phyloP scores from a whole-genome alignment of 2,113 vertebrate genomes.

The Hypocryptadius cinnamomeus region DNA sequence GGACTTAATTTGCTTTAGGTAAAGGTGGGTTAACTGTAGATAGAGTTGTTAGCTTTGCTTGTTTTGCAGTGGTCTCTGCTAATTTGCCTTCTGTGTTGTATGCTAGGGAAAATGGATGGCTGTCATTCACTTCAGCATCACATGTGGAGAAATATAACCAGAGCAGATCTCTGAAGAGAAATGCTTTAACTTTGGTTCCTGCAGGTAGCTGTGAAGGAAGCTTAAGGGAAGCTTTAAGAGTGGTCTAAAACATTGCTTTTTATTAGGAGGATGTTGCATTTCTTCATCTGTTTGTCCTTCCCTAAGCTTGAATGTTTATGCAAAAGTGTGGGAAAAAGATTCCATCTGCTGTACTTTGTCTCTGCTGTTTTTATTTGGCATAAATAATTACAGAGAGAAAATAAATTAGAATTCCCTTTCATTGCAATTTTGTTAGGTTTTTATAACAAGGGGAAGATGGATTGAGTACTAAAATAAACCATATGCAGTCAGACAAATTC shows the following conservation, averaged over 20 bases:
- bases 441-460: neutral
- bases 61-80: neutral
- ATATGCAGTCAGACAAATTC: neutral
- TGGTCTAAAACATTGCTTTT: neutral
- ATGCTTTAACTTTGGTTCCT: neutral
- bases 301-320: neutral
- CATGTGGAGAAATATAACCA: neutral
- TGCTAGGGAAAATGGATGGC: neutral
- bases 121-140: neutral
- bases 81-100: neutral
- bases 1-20: neutral
- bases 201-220: neutral
- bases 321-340: neutral
- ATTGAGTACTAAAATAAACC: neutral
- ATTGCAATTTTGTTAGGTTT: neutral
- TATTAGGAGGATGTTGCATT: neutral
- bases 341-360: neutral
- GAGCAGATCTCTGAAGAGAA: neutral
- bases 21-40: neutral
- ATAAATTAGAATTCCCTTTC: neutral
- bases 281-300: neutral
- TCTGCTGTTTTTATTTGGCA: conserved; percentile 17
- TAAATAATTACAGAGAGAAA: conserved; percentile 1
- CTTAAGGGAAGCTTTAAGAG: neutral
- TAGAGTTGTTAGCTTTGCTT: neutral